Base-by-base conservation (phyloP, 2,113 vertebrate species). In the Calyptomena viridis region DNA sequence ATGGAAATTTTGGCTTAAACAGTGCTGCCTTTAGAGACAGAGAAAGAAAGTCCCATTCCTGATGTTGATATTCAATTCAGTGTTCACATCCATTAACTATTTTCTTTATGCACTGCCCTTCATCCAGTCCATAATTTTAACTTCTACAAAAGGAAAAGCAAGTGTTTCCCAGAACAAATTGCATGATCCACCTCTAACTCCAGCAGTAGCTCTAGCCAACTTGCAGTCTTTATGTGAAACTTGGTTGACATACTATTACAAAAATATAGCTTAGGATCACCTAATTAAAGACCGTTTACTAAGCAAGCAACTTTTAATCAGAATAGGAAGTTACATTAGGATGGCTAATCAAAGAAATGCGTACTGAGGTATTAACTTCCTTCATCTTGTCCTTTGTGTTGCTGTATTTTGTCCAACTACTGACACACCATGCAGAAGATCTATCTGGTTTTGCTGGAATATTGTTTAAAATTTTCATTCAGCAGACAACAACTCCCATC, bases 381-480 rank as follows among this genome's bases (percentile, higher is more conserved):
- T 77, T 69, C 39, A 55, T 59, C 30, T 42, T 63, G 59, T 21
- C 33, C 37, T 62, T 77, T 28, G 3, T 24, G 11, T 56, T 35
- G n/a, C 40, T 80, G 1, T 53, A 27, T 80, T 90, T 42, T 50
- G 46, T 74, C 35, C 59, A 25, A 1, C n/a, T 20, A 60, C 49
- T 68, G 40, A 12, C 63, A 47, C 0, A 0, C 15, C 30, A 76
- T 24, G 50, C 2, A 0, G 55, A 74, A 92, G 35, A 52, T 69
- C 46, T 23, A 35, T 50, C 33, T 6, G 0, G 30, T 84, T 95
- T 76, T 55, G 25, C 12, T 1, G 9, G 21, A 59, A 77, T 39
- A 59, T 49, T 63, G 50, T 80, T 92, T 74, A 63, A 90, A 19
- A 42, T 33, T n/a, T 88, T 74, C 39, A 23, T 50, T 64, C 7